Evolutionary conservation across 2,888 invertebrate genomes (phyloP).

Genomic region (Phaedon cochleariae): DNA sequence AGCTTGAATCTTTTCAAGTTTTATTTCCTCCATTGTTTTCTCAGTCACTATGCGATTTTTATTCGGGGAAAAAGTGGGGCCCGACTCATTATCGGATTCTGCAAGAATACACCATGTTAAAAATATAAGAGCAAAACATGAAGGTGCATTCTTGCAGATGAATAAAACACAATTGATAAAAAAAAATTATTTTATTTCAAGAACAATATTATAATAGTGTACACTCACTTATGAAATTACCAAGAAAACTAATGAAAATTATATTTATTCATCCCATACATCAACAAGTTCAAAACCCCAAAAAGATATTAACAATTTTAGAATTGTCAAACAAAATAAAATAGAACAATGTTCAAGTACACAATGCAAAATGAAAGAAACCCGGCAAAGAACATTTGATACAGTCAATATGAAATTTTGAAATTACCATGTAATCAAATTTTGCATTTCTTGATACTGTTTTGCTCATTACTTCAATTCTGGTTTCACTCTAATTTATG

Average conservation of each 20-base stretch:
- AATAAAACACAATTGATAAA: constrained; percentile 39
- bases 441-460: no score
- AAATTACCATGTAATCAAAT: no score
- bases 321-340: constrained; percentile 33
- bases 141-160: constrained; percentile 62
- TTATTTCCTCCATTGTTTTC: constrained; percentile 75
- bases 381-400: no score
- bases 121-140: constrained; percentile 26
- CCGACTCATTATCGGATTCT: constrained; percentile 82
- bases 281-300: constrained; percentile 27
- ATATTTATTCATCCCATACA: constrained; percentile 41
- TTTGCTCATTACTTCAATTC: no score
- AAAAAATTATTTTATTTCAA: constrained; percentile 32
- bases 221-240: constrained; percentile 22
- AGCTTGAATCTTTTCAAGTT: constrained; percentile 75
- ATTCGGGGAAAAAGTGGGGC: constrained; percentile 69
- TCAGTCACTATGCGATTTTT: constrained; percentile 64
- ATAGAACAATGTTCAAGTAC: constrained; percentile 36
- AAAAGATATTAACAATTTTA: constrained; percentile 27
- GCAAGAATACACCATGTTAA: constrained; percentile 70
- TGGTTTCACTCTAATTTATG: no score
- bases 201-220: constrained; percentile 26
- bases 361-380: constrained; percentile 52
- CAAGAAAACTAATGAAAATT: constrained; percentile 41
- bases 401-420: no score